Evolutionary conservation across 2,113 vertebrate species (phyloP).

Genomic region (Barnardius zonarius): DNA sequence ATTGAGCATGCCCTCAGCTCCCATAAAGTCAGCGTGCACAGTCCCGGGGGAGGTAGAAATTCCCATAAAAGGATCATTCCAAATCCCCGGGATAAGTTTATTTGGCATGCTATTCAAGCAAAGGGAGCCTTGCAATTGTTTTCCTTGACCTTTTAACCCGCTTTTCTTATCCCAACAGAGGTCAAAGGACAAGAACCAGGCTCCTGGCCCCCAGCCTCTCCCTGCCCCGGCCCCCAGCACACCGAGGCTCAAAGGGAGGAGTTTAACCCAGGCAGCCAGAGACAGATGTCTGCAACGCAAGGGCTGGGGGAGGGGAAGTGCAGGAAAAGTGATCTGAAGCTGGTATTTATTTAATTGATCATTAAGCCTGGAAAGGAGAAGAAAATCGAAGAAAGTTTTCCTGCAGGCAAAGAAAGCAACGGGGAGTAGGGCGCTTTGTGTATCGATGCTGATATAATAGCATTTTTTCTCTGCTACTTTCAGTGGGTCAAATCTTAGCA

Average conservation of each 20-base stretch:
- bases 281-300: not conserved
- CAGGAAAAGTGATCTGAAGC: not conserved
- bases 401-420: not conserved
- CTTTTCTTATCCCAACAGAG: not conserved
- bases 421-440: not conserved
- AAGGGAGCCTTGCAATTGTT: not conserved
- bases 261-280: not conserved
- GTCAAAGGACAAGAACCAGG: constrained; percentile 11
- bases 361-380: not conserved
- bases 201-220: not conserved
- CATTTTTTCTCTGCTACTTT: not conserved
- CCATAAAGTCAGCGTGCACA: not conserved
- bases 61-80: constrained; percentile 37
- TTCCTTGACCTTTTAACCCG: constrained; percentile 59
- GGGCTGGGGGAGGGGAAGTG: not conserved
- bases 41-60: not conserved
- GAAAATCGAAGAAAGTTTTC: not conserved
- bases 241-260: not conserved
- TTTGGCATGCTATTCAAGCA: constrained; percentile 27
- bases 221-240: not conserved
- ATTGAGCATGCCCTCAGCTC: not conserved
- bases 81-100: constrained; percentile 1
- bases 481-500: not conserved
- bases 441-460: not conserved
- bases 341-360: constrained; percentile 25